A percentile compares a stretch with the other conserved stretches of the same genome.
Evolutionary conservation across 2,888 invertebrate genomes (phyloP).

Genomic region (Crossocerus cetratus): DNA sequence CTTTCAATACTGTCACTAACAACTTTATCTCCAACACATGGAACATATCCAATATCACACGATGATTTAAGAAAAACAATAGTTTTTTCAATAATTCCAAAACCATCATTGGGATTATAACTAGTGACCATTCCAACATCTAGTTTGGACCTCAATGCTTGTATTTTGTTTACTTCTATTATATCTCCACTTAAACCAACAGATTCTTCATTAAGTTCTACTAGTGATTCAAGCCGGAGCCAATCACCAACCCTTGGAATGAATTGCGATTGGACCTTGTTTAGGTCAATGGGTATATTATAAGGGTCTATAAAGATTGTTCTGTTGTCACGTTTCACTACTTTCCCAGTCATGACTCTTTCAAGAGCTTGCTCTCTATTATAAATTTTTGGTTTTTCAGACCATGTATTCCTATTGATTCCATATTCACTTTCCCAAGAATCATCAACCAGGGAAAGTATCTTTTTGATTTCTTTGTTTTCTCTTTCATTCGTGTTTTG

Average conservation of each 20-base stretch:
- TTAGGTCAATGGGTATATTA: conserved; percentile 81
- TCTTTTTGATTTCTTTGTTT: conserved; percentile 79
- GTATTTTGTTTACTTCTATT: conserved; percentile 81
- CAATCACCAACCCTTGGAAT: conserved; percentile 85
- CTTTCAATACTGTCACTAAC: conserved; percentile 86
- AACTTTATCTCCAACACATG: conserved; percentile 82
- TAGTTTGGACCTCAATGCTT: conserved; percentile 80
- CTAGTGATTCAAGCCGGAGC: conserved; percentile 81
- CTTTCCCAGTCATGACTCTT: conserved; percentile 75
- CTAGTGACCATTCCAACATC: conserved; percentile 78
- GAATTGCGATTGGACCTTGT: conserved; percentile 82
- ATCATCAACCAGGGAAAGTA: conserved; percentile 77
- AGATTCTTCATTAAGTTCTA: conserved; percentile 81
- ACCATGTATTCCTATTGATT: conserved; percentile 23
- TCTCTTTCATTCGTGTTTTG: conserved; percentile 77
- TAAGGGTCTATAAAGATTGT: conserved; percentile 78
- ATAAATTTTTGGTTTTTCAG: not conserved
- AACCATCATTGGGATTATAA: conserved; percentile 70
- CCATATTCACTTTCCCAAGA: conserved; percentile 27
- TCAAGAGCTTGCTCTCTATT: conserved; percentile 43
- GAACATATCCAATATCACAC: conserved; percentile 79
- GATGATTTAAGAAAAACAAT: conserved; percentile 81
- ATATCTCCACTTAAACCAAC: conserved; percentile 79
- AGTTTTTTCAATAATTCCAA: conserved; percentile 80
- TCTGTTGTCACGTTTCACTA: conserved; percentile 74